Conservation (phyloP, 2,888 invertebrate species). For the Piscicola geometra region DNA sequence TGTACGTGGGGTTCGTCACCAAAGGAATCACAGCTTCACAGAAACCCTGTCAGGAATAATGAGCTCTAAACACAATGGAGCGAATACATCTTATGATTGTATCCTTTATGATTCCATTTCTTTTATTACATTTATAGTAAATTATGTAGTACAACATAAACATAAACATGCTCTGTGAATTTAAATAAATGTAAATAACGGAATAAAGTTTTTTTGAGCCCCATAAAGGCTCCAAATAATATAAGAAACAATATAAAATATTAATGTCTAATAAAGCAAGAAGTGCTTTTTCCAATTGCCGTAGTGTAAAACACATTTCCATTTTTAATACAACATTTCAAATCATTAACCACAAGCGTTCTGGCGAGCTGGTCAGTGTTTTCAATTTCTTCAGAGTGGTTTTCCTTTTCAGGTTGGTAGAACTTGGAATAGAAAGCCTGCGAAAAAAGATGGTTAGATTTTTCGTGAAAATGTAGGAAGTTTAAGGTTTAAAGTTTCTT, state of each 20-base stretch:
- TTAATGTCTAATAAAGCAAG: too few species aligned
- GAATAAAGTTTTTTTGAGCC: too few species aligned
- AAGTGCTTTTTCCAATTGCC: too few species aligned
- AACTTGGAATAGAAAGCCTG: conserved; percentile 53
- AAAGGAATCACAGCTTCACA: conserved; percentile 42
- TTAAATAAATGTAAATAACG: too few species aligned
- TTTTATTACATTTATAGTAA: not conserved
- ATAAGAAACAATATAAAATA: too few species aligned
- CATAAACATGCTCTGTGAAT: too few species aligned
- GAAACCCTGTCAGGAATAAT: conserved; percentile 34
- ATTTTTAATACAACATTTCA: too few species aligned
- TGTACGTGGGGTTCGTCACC: conserved; percentile 50
- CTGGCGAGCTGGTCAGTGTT: conserved; percentile 52
- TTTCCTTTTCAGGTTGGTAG: conserved; percentile 50
- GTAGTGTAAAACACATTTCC: too few species aligned
- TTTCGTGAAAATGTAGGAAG: not conserved
- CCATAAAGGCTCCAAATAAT: too few species aligned
- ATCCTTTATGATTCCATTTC: not conserved
- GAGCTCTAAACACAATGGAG: too few species aligned
- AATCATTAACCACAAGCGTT: conserved; percentile 51
- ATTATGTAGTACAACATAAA: not conserved
- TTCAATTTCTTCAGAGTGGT: conserved; percentile 51
- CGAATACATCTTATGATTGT: not conserved
- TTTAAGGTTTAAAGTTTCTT: not conserved
- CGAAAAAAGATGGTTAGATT: conserved; percentile 11